Conservation (phyloP, 37 sponge, comb jelly and placozoan genomes). For the Mnemiopsis leidyi region DNA sequence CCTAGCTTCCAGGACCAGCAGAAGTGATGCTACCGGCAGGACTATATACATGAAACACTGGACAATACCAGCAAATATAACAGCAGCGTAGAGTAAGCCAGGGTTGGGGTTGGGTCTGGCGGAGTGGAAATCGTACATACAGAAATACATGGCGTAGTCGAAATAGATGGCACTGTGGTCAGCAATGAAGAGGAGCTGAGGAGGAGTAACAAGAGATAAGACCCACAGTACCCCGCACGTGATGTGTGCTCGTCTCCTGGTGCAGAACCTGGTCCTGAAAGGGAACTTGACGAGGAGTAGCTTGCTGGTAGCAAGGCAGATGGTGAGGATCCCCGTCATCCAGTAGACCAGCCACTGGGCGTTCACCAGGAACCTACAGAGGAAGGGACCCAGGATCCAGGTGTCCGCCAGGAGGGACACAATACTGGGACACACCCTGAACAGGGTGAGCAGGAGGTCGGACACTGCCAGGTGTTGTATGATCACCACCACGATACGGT, state of each 20-base stretch:
- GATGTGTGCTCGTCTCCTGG: neutral
- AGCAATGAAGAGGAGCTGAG: neutral
- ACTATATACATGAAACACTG: neutral
- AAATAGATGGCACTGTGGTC: neutral
- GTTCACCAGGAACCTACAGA: neutral
- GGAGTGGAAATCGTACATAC: neutral
- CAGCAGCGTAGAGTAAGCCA: neutral
- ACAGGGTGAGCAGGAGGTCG: neutral
- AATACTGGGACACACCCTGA: neutral
- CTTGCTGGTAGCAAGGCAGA: neutral
- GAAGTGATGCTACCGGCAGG: neutral
- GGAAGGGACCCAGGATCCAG: neutral
- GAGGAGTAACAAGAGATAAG: neutral
- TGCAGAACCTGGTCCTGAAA: neutral
- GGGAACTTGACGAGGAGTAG: conserved; percentile 1
- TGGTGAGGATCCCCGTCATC: neutral
- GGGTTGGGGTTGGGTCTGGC: neutral
- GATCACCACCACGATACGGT: neutral
- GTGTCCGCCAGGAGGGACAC: neutral
- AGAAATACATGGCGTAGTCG: neutral
- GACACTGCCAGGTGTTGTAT: conserved; percentile 6
- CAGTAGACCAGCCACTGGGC: neutral
- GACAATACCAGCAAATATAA: neutral
- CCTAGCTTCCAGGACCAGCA: neutral
- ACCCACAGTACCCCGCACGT: conserved; percentile 3